These are phyloP conservation scores for Cryptus armator DNA, from an alignment of 2,888 invertebrate genomes.

Conservation along the genomic window DNA sequence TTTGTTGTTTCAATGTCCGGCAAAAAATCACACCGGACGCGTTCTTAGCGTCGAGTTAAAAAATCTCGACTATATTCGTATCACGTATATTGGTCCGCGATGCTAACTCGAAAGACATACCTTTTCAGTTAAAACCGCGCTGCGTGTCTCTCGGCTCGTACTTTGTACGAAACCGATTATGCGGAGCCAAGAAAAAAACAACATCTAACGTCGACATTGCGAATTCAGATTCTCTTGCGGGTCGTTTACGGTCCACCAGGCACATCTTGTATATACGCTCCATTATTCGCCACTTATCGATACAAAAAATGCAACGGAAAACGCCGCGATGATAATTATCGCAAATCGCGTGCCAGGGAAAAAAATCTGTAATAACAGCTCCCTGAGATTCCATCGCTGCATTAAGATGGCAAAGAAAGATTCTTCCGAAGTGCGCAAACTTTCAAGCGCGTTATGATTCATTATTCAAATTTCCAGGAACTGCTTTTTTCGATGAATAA, in stretches of 20 bases:
- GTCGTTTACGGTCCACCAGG: background rate
- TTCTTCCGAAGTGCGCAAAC: slow-evolving; percentile 6
- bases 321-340: background rate
- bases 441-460: slow-evolving; percentile 10
- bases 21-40: slow-evolving; percentile 12
- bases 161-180: slow-evolving; percentile 7
- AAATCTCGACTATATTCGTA: slow-evolving; percentile 14
- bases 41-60: background rate
- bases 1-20: slow-evolving; percentile 13
- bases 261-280: background rate
- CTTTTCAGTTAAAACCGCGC: background rate
- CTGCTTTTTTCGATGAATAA: background rate
- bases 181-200: slow-evolving; percentile 2
- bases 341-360: background rate
- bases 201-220: background rate
- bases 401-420: background rate
- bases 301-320: background rate
- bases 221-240: slow-evolving; percentile 22
- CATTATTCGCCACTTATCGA: background rate
- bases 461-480: slow-evolving; percentile 15
- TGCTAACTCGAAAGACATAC: background rate
- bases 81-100: slow-evolving; percentile 30
- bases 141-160: background rate
- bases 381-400: background rate
- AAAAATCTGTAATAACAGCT: background rate